phyloP scores from a whole-genome alignment of 2,797 vertebrate species.

The Chloroceryle amazona region DNA sequence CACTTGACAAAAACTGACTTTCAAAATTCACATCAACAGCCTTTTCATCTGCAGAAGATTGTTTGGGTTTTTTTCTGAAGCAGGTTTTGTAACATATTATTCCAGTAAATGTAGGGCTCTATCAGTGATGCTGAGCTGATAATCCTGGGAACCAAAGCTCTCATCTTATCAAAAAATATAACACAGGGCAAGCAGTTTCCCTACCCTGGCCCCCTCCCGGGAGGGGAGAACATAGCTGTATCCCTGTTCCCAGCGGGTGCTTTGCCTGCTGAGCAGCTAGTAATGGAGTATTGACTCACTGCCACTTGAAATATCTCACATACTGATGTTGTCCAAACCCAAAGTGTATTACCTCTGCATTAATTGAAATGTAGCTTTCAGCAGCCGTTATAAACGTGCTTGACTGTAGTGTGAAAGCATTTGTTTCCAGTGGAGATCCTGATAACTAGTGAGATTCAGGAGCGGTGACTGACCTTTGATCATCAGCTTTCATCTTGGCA shows the following conservation, averaged over 20 bases:
- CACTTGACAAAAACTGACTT: not conserved
- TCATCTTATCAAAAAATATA: not conserved
- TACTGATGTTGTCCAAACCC: not conserved
- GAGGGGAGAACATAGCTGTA: not conserved
- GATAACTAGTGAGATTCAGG: constrained; percentile 46
- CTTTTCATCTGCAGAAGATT: not conserved
- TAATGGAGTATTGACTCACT: constrained; percentile 20
- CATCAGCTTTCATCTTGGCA: constrained; percentile 47
- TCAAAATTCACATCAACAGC: not conserved
- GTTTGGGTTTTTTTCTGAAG: not conserved
- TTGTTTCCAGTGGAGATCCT: constrained; percentile 44
- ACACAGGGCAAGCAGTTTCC: not conserved
- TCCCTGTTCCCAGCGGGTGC: not conserved
- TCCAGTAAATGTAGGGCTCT: not conserved
- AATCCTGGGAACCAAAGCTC: not conserved
- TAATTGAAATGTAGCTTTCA: constrained; percentile 60
- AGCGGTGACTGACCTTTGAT: constrained; percentile 56
- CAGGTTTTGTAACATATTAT: not conserved
- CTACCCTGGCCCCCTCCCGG: not conserved
- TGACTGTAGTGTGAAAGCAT: constrained; percentile 18
- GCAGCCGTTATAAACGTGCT: constrained; percentile 1
- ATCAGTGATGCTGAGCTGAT: not conserved
- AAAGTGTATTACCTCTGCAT: not conserved
- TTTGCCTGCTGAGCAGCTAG: not conserved
- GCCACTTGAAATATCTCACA: not conserved